Conservation (phyloP, 2,888 invertebrate species). For the Arge pagana region DNA sequence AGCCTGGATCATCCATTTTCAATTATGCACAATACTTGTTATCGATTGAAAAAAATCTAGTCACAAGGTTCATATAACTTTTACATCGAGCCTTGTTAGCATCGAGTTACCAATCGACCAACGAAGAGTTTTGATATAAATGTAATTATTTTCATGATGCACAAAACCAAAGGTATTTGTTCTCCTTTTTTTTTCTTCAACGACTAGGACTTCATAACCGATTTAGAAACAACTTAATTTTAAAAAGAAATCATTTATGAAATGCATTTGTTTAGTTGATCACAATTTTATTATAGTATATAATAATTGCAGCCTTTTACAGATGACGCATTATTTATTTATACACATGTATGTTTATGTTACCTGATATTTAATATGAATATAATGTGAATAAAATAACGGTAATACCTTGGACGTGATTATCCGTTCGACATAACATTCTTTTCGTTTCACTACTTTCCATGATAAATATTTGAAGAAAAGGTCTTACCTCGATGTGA, state of each 20-base stretch:
- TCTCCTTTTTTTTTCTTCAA: neutral
- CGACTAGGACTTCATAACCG: too few species aligned
- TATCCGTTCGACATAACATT: constrained; percentile 14
- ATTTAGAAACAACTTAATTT: constrained; percentile 4
- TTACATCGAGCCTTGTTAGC: too few species aligned
- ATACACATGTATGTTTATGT: constrained; percentile 34
- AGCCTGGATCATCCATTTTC: too few species aligned
- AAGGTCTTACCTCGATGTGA: constrained; percentile 28
- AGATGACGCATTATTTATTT: constrained; percentile 44
- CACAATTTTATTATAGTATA: constrained; percentile 23
- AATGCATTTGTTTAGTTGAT: constrained; percentile 17
- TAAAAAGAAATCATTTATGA: too few species aligned
- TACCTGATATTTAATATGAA: constrained; percentile 45
- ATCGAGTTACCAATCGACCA: too few species aligned
- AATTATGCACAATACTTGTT: too few species aligned
- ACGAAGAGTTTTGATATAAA: too few species aligned
- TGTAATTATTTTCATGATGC: too few species aligned
- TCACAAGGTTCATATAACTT: too few species aligned
- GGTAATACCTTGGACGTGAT: constrained; percentile 38
- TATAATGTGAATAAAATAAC: constrained; percentile 47
- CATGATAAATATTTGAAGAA: constrained; percentile 24
- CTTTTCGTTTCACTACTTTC: constrained; percentile 17
- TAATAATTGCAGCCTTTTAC: constrained; percentile 39
- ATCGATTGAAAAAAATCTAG: too few species aligned
- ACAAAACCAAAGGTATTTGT: constrained; percentile 21